Conservation (phyloP, 2,797 vertebrate genomes). For the Vespertilio murinus region DNA sequence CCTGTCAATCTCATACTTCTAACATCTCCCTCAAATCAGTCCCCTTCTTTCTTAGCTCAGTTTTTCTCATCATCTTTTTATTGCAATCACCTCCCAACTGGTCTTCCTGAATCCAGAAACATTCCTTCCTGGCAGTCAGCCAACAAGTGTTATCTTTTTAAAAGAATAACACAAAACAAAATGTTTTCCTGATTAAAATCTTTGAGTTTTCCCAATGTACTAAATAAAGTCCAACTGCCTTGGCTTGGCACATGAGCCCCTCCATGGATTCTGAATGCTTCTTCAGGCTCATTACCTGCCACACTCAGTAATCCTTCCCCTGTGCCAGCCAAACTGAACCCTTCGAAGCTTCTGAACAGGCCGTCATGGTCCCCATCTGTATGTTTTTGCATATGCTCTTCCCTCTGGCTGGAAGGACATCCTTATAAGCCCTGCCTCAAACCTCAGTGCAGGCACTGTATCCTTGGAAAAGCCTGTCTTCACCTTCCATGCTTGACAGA, state of each 20-base stretch:
- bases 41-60: neutral
- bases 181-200: constrained; percentile 4
- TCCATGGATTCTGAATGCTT: neutral
- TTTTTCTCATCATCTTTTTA: neutral
- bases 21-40: neutral
- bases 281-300: neutral
- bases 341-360: neutral
- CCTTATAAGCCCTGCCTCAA: neutral
- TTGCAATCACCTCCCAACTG: neutral
- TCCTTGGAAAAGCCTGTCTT: neutral
- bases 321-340: neutral
- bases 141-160: constrained; percentile 5
- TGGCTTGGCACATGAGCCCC: neutral
- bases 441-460: neutral
- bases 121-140: neutral
- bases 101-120: neutral
- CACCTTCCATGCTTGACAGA: neutral
- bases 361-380: neutral
- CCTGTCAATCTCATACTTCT: neutral
- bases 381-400: neutral
- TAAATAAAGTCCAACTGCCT: neutral
- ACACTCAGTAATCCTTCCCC: neutral
- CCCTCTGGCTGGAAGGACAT: neutral
- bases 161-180: constrained; percentile 14
- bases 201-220: neutral